These are phyloP conservation scores for Trachelus iudaicus DNA, from an alignment of 2,888 invertebrate species.

Conservation along the genomic window DNA sequence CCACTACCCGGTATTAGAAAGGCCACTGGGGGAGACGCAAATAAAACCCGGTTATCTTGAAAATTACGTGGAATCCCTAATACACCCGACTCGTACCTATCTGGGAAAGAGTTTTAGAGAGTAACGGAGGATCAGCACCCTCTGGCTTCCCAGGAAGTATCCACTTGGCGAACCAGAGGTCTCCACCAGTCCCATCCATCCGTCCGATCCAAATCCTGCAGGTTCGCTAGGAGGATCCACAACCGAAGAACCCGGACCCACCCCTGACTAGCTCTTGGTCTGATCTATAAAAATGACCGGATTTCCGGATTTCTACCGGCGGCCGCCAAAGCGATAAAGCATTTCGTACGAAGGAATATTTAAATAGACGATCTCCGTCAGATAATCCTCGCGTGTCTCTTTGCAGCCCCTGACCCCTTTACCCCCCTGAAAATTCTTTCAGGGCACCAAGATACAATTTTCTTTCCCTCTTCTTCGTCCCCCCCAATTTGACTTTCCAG, in stretches of 20 bases:
- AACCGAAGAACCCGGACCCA: background rate
- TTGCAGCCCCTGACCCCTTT: too few species aligned
- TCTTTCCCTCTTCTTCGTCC: background rate
- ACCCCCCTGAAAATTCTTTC: background rate
- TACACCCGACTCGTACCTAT: background rate
- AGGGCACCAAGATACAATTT: background rate
- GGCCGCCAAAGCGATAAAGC: background rate
- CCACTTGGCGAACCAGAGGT: background rate
- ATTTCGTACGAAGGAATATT: conserved; percentile 5
- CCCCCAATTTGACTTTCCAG: too few species aligned
- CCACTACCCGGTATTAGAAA: background rate
- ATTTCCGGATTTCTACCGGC: conserved; percentile 11
- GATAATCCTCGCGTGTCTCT: background rate
- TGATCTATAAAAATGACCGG: conserved; percentile 15
- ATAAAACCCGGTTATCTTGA: conserved; percentile 36
- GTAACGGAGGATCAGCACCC: background rate
- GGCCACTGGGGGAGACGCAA: conserved; percentile 20
- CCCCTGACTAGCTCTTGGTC: conserved; percentile 4
- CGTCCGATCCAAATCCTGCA: background rate
- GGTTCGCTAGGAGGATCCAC: conserved; percentile 2
- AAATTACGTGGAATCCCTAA: conserved; percentile 27
- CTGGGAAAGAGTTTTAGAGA: background rate
- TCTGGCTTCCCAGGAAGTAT: background rate
- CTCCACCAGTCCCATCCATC: background rate
- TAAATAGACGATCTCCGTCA: background rate